phyloP scores from a whole-genome alignment of 2,113 vertebrate species.

The Acrocephalus arundinaceus region DNA sequence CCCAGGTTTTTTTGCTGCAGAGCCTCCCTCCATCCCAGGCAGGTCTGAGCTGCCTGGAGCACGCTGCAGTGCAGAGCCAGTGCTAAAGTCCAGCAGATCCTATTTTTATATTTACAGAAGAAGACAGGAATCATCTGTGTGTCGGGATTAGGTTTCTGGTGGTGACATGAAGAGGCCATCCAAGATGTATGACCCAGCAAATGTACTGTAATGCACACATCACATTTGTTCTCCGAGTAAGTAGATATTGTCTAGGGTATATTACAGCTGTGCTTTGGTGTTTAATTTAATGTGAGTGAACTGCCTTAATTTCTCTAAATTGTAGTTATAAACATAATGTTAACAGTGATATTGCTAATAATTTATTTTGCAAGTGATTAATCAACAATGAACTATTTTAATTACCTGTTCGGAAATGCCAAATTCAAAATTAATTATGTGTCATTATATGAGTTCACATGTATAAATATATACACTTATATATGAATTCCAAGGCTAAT shows the following conservation, averaged over 20 bases:
- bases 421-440: slow-evolving; percentile 54
- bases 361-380: slow-evolving; percentile 58
- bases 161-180: slow-evolving; percentile 20
- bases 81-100: neutral
- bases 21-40: neutral
- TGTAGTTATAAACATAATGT: slow-evolving; percentile 41
- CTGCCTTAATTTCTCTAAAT: slow-evolving; percentile 67
- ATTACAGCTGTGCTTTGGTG: slow-evolving; percentile 46
- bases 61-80: neutral
- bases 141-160: neutral
- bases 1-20: neutral
- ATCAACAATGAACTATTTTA: slow-evolving; percentile 56
- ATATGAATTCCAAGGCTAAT: slow-evolving; percentile 34
- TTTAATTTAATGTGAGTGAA: slow-evolving; percentile 65
- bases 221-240: slow-evolving; percentile 34
- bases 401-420: slow-evolving; percentile 63
- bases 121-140: neutral
- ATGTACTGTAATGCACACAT: slow-evolving; percentile 55
- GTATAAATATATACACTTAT: neutral
- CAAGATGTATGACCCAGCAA: slow-evolving; percentile 54
- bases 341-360: slow-evolving; percentile 30
- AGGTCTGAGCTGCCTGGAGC: neutral
- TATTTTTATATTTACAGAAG: neutral
- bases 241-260: slow-evolving; percentile 52
- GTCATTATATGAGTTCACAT: slow-evolving; percentile 32